phyloP scores from a whole-genome alignment of 2,113 vertebrate species.

The Vanacampus margaritifer region DNA sequence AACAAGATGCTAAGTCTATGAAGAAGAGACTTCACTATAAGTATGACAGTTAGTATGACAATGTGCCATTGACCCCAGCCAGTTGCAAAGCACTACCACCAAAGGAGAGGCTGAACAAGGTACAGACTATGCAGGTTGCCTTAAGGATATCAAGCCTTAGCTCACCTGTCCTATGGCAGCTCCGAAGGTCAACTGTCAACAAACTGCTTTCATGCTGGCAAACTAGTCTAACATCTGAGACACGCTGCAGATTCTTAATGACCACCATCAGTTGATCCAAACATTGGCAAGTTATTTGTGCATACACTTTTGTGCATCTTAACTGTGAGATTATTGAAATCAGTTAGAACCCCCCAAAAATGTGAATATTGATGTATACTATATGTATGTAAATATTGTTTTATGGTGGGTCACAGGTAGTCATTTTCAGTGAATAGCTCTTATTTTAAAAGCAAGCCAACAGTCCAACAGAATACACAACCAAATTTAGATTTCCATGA shows the following conservation, averaged over 20 bases:
- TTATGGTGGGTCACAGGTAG: background rate
- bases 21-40: constrained; percentile 2
- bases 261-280: background rate
- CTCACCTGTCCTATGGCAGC: constrained; percentile 60
- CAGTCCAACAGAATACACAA: background rate
- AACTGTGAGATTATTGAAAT: background rate
- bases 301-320: background rate
- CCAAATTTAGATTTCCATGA: background rate
- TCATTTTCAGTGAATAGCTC: background rate
- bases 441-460: background rate
- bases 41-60: constrained; percentile 20
- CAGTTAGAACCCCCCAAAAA: background rate
- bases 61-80: constrained; percentile 36
- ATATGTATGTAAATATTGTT: background rate
- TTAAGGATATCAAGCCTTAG: constrained; percentile 49
- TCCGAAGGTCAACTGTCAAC: constrained; percentile 56
- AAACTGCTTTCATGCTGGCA: constrained; percentile 39
- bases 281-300: background rate
- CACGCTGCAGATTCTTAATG: constrained; percentile 4
- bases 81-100: constrained; percentile 40
- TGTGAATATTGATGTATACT: background rate
- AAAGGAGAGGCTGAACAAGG: constrained; percentile 36
- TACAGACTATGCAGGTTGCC: constrained; percentile 11
- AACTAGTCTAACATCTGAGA: constrained; percentile 22
- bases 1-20: constrained; percentile 14